phyloP scores from a whole-genome alignment of 2,797 vertebrate species.

The Pempheris klunzingeri region DNA sequence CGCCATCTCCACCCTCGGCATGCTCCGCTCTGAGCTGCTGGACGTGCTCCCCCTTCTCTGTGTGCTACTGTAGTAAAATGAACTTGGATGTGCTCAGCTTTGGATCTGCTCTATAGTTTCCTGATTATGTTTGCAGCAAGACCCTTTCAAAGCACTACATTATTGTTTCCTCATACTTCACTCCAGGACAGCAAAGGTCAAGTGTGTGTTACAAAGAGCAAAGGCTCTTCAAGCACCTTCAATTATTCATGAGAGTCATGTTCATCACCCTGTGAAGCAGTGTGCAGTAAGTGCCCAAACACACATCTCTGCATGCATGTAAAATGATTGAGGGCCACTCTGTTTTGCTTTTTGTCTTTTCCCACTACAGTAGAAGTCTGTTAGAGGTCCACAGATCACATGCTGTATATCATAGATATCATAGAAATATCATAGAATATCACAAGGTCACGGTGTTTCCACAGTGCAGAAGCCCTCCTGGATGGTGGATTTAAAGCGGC shows the following conservation, averaged over 20 bases:
- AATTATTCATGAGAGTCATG: slow-evolving; percentile 40
- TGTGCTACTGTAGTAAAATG: background rate
- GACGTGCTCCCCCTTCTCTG: background rate
- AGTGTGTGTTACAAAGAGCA: slow-evolving; percentile 38
- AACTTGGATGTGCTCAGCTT: background rate
- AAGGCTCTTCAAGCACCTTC: slow-evolving; percentile 28
- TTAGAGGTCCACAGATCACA: background rate
- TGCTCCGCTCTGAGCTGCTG: background rate
- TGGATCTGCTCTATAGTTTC: background rate
- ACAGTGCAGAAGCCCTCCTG: background rate
- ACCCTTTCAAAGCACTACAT: background rate
- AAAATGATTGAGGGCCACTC: background rate
- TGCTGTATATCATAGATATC: background rate
- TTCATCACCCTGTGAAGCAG: slow-evolving; percentile 33
- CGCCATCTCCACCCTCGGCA: background rate
- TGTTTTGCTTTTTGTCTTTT: slow-evolving; percentile 1
- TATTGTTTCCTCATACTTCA: background rate
- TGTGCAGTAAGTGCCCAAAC: slow-evolving; percentile 6
- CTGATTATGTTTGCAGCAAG: background rate
- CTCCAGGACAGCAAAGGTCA: slow-evolving; percentile 32
- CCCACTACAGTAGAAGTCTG: background rate
- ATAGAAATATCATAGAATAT: too few species aligned
- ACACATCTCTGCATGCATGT: slow-evolving; percentile 11
- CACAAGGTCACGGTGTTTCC: background rate
- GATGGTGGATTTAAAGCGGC: background rate